A percentile compares a stretch with the other conserved stretches of the same genome.
These are phyloP conservation scores for Drosophila nr. perissopoda DNA, from an alignment of 2,888 invertebrate genomes.

Conservation along the genomic window DNA sequence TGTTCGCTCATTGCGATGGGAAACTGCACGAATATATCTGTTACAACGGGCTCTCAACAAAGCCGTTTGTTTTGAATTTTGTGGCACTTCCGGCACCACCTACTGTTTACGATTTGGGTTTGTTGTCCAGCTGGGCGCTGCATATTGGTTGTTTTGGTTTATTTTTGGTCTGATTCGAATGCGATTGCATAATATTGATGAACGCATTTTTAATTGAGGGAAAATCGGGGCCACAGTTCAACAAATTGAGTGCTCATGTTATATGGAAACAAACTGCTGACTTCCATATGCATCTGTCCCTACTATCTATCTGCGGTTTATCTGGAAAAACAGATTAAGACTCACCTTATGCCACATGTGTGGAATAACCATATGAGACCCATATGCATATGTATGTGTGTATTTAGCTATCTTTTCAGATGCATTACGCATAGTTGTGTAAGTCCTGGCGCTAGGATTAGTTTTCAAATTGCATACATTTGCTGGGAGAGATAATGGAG, in stretches of 20 bases:
- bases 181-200: slow-evolving; percentile 73
- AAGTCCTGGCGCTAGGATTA: slow-evolving; percentile 77
- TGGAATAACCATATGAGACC: slow-evolving; percentile 42
- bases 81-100: slow-evolving; percentile 82
- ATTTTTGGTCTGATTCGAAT: slow-evolving; percentile 50
- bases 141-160: slow-evolving; percentile 68
- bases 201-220: slow-evolving; percentile 64
- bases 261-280: slow-evolving; percentile 3
- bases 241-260: not conserved
- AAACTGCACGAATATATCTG: slow-evolving; percentile 42
- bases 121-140: slow-evolving; percentile 62
- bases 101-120: slow-evolving; percentile 67
- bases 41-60: slow-evolving; percentile 19
- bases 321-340: slow-evolving; percentile 67
- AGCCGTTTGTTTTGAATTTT: slow-evolving; percentile 57
- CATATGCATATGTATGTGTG: not conserved
- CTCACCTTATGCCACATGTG: slow-evolving; percentile 57
- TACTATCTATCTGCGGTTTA: slow-evolving; percentile 42
- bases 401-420: slow-evolving; percentile 21
- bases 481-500: slow-evolving; percentile 62
- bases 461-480: slow-evolving; percentile 61
- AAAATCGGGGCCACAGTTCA: slow-evolving; percentile 5
- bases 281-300: slow-evolving; percentile 21
- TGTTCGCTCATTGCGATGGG: slow-evolving; percentile 69
- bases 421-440: slow-evolving; percentile 63